These are phyloP conservation scores for Zootoca vivipara DNA, from an alignment of 2,113 vertebrate genomes.

Conservation along the genomic window DNA sequence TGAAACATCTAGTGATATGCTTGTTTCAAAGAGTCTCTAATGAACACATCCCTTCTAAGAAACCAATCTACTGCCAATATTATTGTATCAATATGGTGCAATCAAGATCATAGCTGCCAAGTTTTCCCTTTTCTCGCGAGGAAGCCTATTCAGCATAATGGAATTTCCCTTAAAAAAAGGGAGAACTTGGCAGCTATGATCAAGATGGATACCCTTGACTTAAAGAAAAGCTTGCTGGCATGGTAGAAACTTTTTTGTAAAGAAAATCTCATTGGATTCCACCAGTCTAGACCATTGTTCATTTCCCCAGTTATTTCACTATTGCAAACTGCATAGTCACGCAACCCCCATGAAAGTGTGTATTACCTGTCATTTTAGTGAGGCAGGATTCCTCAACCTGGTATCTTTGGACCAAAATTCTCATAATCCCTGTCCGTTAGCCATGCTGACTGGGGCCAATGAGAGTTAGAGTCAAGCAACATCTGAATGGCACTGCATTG, in stretches of 20 bases:
- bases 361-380: background rate
- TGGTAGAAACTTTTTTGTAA: background rate
- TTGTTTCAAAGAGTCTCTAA: conserved; percentile 4
- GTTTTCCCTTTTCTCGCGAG: too few relatives aligned
- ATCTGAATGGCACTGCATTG: too few relatives aligned
- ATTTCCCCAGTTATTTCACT: background rate
- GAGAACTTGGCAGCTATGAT: too few relatives aligned
- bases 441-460: too few relatives aligned
- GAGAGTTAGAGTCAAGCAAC: too few relatives aligned
- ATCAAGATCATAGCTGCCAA: too few relatives aligned
- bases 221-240: background rate
- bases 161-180: too few relatives aligned
- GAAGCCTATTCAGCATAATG: too few relatives aligned
- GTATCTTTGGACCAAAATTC: too few relatives aligned
- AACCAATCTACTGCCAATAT: background rate
- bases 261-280: background rate
- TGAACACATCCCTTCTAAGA: conserved; percentile 13
- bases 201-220: background rate
- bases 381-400: too few relatives aligned
- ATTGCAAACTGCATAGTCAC: background rate
- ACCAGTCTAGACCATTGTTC: background rate
- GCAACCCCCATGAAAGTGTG: background rate
- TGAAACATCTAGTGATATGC: conserved; percentile 16
- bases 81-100: background rate
- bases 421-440: too few relatives aligned